Conservation (phyloP, 2,113 vertebrate species). For the Dasyprocta punctata region DNA sequence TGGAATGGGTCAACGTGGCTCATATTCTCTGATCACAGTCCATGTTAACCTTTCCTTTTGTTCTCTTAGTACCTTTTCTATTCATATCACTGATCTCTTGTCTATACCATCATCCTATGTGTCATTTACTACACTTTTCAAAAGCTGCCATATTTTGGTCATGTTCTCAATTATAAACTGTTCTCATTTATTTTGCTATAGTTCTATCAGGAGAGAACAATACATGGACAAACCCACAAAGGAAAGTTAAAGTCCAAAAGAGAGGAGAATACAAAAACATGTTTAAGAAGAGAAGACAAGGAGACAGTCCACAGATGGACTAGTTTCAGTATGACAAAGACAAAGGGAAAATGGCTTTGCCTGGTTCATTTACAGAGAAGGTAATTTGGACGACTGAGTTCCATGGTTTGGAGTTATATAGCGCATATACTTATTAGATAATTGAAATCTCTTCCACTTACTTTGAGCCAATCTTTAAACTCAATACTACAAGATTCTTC, state of each 20-base stretch:
- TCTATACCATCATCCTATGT: neutral
- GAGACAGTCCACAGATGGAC: neutral
- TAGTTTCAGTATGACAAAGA: constrained; percentile 11
- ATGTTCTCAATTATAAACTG: neutral
- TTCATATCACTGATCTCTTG: neutral
- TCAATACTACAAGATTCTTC: constrained; percentile 1
- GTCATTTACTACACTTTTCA: neutral
- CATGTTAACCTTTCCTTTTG: neutral
- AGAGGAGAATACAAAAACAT: neutral
- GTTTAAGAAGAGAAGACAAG: neutral
- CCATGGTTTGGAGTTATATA: neutral
- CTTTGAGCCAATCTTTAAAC: constrained; percentile 1
- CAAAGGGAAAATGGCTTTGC: neutral
- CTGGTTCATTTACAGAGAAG: neutral
- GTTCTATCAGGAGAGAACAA: neutral
- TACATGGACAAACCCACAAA: neutral
- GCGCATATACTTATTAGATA: constrained; percentile 25
- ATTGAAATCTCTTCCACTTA: constrained; percentile 8
- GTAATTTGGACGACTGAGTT: constrained; percentile 38
- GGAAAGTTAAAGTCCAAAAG: neutral
- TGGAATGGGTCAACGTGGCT: neutral
- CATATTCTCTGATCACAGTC: neutral
- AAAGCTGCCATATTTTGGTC: neutral
- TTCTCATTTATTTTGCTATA: constrained; percentile 13
- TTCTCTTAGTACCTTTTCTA: neutral